Evolutionary conservation across 2,888 invertebrate genomes (phyloP), one percentile per base, ranked within the genome.

Genomic region (Hartigia nigra): DNA sequence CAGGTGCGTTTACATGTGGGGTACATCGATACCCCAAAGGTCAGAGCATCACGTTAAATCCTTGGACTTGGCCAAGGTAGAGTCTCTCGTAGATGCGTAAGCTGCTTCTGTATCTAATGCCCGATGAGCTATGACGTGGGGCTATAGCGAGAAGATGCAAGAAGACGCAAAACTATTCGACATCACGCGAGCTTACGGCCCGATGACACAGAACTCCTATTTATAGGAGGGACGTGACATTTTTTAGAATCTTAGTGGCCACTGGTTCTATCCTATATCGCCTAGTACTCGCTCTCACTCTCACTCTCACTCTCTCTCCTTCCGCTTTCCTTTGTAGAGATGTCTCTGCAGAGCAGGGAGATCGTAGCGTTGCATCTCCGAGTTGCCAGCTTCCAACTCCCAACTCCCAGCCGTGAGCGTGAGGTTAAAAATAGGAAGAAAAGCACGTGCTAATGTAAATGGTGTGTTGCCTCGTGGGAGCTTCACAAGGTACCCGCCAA

Each of bases 1-100:
- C 90, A 90, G 90, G 89, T 90, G 89, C 86, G 83, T 85, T 84
- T 77, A 76, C 80, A 79, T 77, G 82, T 81, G 84, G 85, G 85
- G 84, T 87, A 85, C 85, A 83, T 85, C 81, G 74, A 80, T 81
- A 76, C 81, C 82, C 80, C 79, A 23, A 55, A 55, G 9, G 55
- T 55, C 9, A 55, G 23, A 55, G 55, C 55, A 23, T 55, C 55
- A 23, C 23, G 55, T 55, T 5, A 55, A 55, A 55, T 55, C 23
- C 23, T 55, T 55, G 55, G 23, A 55, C 55, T 55, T 55, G 55
- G 55, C 23, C 23, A 5, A 23, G 55, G 2, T 23, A 55, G 55
- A 23, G 23, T 5, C 55, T 55, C 55, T 55, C 55, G 23, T 55
- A 55, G 55, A 55, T 55, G 55, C 23, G 23, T 9, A 4, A 39